Conservation (phyloP, 2,888 invertebrate species). For the Scotopteryx bipunctaria region DNA sequence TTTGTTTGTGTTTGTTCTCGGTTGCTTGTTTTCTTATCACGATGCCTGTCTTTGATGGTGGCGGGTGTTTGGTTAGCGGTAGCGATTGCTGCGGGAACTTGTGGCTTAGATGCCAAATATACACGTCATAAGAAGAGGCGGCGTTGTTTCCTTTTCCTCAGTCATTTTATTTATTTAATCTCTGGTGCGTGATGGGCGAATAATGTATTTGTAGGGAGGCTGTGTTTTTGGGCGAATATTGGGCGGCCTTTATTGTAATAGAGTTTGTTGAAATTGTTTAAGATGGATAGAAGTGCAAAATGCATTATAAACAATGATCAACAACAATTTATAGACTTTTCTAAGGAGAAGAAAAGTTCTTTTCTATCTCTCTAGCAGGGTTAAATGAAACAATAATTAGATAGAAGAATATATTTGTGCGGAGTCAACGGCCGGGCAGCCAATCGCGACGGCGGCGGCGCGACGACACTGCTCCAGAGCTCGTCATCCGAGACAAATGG, state of each 20-base stretch:
- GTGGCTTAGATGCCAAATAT: slow-evolving; percentile 50
- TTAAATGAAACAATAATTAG: slow-evolving; percentile 51
- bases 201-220: slow-evolving; percentile 5
- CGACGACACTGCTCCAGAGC: slow-evolving; percentile 48
- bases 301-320: no score
- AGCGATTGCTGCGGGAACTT: slow-evolving; percentile 61
- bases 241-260: slow-evolving; percentile 7
- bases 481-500: slow-evolving; percentile 73
- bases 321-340: no score
- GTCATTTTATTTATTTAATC: slow-evolving; percentile 23
- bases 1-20: slow-evolving; percentile 77
- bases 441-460: slow-evolving; percentile 53
- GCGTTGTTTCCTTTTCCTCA: slow-evolving; percentile 15
- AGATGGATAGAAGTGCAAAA: slow-evolving; percentile 2
- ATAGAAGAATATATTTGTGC: slow-evolving; percentile 48
- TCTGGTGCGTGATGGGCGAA: slow-evolving; percentile 6
- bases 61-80: slow-evolving; percentile 69
- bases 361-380: no score
- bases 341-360: no score
- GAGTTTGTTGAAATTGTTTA: slow-evolving; percentile 5
- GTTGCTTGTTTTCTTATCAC: slow-evolving; percentile 81
- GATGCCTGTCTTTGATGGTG: slow-evolving; percentile 77
- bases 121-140: slow-evolving; percentile 31
- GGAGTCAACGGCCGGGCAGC: slow-evolving; percentile 69
- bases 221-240: slow-evolving; percentile 5